Conservation (phyloP, 1,140 invertebrate species). For the Bombus pyrosoma region DNA sequence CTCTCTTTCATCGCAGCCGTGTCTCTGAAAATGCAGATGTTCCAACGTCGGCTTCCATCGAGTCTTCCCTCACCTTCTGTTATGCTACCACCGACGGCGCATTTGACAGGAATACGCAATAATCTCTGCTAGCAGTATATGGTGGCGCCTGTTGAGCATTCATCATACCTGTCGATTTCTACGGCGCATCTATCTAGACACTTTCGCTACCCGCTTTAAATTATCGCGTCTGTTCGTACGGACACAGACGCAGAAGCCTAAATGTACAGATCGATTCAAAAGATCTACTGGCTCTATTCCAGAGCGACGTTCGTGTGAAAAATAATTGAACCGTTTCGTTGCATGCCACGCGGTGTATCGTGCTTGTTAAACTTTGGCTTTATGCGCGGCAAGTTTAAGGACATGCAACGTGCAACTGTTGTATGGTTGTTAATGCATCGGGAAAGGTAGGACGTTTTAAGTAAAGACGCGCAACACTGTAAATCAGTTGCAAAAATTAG, state of each 20-base stretch:
- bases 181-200: slow-evolving; percentile 74
- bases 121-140: slow-evolving; percentile 68
- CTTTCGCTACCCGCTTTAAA: slow-evolving; percentile 73
- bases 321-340: not conserved
- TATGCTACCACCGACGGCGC: slow-evolving; percentile 47
- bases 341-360: not conserved
- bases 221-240: slow-evolving; percentile 69
- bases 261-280: slow-evolving; percentile 38
- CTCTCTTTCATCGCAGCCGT: slow-evolving; percentile 30
- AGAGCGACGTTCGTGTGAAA: not conserved
- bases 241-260: not conserved
- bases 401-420: not conserved
- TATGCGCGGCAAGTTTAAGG: not conserved
- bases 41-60: slow-evolving; percentile 38
- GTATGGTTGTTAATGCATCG: not conserved
- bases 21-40: slow-evolving; percentile 63
- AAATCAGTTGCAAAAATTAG: not conserved
- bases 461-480: not conserved
- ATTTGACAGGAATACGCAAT: slow-evolving; percentile 71
- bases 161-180: slow-evolving; percentile 76
- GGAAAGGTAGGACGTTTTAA: not conserved
- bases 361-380: not conserved
- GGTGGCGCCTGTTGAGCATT: slow-evolving; percentile 73
- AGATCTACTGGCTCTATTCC: not conserved
- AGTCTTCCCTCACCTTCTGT: slow-evolving; percentile 46